Evolutionary conservation across 2,888 invertebrate species (phyloP).

Genomic region (Oxycera nigricornis): DNA sequence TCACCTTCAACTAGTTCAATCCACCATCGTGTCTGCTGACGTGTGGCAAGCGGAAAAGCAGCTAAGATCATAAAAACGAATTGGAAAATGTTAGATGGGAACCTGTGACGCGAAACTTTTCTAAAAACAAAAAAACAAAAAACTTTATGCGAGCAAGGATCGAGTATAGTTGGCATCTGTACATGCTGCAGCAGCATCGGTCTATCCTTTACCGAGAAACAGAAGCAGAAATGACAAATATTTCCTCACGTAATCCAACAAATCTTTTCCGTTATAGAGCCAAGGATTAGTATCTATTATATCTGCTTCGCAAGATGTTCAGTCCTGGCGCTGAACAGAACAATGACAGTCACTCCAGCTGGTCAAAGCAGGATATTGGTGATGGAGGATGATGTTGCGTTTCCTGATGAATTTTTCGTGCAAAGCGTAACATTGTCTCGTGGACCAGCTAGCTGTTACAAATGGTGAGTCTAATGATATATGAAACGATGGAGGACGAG

Average conservation of each 20-base stretch:
- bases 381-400: neutral
- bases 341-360: neutral
- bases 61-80: neutral
- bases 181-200: neutral
- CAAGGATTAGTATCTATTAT: constrained; percentile 45
- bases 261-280: constrained; percentile 45
- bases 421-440: neutral
- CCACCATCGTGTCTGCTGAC: neutral
- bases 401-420: neutral
- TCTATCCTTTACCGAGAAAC: constrained; percentile 6
- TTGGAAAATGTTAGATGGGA: constrained; percentile 1
- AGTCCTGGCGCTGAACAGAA: neutral
- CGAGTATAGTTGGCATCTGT: neutral
- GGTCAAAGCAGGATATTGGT: neutral
- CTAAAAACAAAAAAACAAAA: neutral
- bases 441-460: constrained; percentile 27
- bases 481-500: constrained; percentile 23
- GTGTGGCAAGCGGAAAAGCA: constrained; percentile 5
- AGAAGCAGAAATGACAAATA: constrained; percentile 45
- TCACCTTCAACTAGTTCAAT: neutral
- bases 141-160: neutral
- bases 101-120: neutral
- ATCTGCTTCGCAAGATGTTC: constrained; percentile 32
- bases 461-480: constrained; percentile 42
- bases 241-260: constrained; percentile 45